A percentile compares a stretch with the other conserved stretches of the same genome.
phyloP scores from a whole-genome alignment of 2,888 invertebrate species.

The Prostheceraeus crozeri region DNA sequence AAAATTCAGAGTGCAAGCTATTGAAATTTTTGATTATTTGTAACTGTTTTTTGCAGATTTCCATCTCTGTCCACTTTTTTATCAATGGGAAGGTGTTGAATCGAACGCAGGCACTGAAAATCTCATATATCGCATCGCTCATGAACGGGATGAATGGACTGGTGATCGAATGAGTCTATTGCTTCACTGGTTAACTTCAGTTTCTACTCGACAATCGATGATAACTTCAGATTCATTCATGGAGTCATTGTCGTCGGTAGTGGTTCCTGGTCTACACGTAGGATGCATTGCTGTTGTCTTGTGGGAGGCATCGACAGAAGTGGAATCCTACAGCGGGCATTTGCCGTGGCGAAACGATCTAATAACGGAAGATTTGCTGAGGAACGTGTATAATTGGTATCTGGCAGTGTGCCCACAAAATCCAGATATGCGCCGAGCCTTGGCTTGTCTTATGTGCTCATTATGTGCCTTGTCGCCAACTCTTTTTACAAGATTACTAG shows the following conservation, averaged over 20 bases:
- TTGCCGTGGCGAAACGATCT: too few relatives aligned
- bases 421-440: background rate
- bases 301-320: too few relatives aligned
- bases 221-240: too few relatives aligned
- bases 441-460: constrained; percentile 18
- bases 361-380: too few relatives aligned
- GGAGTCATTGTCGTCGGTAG: too few relatives aligned
- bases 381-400: background rate
- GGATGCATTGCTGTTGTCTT: background rate
- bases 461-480: background rate
- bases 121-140: background rate
- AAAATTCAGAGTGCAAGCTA: too few relatives aligned
- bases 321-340: too few relatives aligned
- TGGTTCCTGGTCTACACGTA: background rate
- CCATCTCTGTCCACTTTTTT: too few relatives aligned
- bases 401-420: background rate
- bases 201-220: background rate
- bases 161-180: background rate
- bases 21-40: too few relatives aligned
- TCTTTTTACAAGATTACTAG: background rate
- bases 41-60: too few relatives aligned
- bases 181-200: background rate
- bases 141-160: background rate
- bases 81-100: background rate
- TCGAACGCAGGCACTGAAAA: constrained; percentile 7